These are phyloP conservation scores for Cochlearius cochlearius DNA, from an alignment of 2,113 vertebrate genomes.

Conservation along the genomic window DNA sequence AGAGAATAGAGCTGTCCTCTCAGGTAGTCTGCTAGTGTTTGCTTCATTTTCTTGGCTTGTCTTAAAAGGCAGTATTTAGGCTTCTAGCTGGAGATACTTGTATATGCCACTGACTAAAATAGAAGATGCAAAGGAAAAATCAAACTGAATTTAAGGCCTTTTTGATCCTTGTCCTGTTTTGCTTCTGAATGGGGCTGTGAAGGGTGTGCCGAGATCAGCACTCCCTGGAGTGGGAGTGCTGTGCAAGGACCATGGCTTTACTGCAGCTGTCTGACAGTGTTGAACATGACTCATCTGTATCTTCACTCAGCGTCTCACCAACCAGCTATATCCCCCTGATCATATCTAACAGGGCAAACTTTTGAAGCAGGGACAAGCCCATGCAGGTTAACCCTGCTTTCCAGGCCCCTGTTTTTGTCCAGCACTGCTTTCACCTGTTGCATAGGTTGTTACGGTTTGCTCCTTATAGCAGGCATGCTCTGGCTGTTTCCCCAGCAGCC, in stretches of 20 bases:
- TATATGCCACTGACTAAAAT: background rate
- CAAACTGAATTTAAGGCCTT: background rate
- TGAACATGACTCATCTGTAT: background rate
- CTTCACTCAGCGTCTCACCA: background rate
- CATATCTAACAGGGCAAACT: background rate
- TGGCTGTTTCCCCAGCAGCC: background rate
- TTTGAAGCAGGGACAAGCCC: background rate
- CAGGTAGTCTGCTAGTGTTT: background rate
- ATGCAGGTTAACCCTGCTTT: background rate
- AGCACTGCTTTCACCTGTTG: background rate
- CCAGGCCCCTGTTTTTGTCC: background rate
- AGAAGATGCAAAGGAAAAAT: background rate
- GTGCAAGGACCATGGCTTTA: background rate
- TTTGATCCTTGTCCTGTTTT: background rate
- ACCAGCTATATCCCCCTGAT: background rate
- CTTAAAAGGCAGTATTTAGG: background rate
- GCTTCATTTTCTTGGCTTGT: background rate
- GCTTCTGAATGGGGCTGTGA: background rate
- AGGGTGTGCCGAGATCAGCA: background rate
- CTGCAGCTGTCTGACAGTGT: background rate
- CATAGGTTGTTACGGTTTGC: background rate
- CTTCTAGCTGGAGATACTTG: background rate
- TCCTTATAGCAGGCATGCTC: background rate
- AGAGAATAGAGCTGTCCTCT: background rate
- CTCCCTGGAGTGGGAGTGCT: background rate